A percentile compares a stretch with the other conserved stretches of the same genome.
These are phyloP conservation scores for Drosophila longiperda DNA, from an alignment of 2,888 invertebrate genomes.

Conservation along the genomic window DNA sequence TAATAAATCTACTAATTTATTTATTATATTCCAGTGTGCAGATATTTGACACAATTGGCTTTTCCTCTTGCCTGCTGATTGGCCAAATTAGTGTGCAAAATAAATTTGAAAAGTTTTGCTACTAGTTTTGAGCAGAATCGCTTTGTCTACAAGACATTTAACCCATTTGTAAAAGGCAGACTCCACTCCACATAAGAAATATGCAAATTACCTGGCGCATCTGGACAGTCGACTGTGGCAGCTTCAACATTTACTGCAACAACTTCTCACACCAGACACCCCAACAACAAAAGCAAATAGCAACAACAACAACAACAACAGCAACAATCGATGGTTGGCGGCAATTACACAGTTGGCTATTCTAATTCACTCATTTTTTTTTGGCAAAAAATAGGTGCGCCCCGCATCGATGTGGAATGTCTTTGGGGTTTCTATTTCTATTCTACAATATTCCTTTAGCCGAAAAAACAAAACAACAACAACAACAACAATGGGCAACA, in stretches of 20 bases:
- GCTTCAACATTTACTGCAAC: constrained; percentile 24
- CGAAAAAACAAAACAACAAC: constrained; percentile 24
- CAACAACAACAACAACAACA: constrained; percentile 37
- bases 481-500: constrained; percentile 59
- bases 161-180: constrained; percentile 45
- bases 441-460: constrained; percentile 11
- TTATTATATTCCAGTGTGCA: neutral
- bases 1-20: neutral
- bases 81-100: constrained; percentile 1
- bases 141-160: constrained; percentile 29
- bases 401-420: constrained; percentile 55
- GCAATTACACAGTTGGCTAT: constrained; percentile 76
- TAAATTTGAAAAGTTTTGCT: constrained; percentile 2
- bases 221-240: constrained; percentile 29
- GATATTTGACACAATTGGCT: neutral
- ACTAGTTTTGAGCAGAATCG: constrained; percentile 2
- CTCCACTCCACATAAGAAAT: constrained; percentile 43
- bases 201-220: constrained; percentile 49
- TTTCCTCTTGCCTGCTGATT: neutral
- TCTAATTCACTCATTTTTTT: constrained; percentile 75
- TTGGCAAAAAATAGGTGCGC: constrained; percentile 69
- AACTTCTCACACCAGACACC: constrained; percentile 46
- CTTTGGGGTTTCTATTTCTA: constrained; percentile 40
- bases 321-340: constrained; percentile 40
- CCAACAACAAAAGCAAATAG: constrained; percentile 17